Base-by-base conservation (phyloP, 2,113 vertebrate genomes). In the Dipodomys spectabilis region DNA sequence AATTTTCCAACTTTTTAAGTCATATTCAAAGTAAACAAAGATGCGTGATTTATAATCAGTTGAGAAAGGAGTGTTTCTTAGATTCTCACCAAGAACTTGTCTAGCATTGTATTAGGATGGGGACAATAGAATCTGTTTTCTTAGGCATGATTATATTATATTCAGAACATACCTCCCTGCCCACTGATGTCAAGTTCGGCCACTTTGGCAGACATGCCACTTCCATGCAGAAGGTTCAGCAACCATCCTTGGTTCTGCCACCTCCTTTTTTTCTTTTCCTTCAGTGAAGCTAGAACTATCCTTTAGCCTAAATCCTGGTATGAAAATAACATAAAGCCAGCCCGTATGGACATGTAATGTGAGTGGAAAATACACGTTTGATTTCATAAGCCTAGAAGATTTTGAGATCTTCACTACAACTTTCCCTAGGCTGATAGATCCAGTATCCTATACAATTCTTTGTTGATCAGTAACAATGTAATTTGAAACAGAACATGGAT, bases 11-110 rank as follows among this genome's bases (percentile, higher is more conserved):
- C 57, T 80, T 86, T 88, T 57, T 18, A 57, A 94, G n/a, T 65
- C 88, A 86, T 12, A 86, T 5, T 93, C 68, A 69, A 82, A 90
- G n/a, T 49, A 87, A 94, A 74, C 25, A 90, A 89, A 95, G 83
- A 91, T 73, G 0, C 45, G 53, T 45, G n/a, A 10, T 23, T 49
- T 74, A 5, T 62, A 74, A 28, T 86, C 39, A 49, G 8, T 15
- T 28, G n/a, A 83, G 30, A 5, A 35, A 22, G n/a, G 4, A 64
- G 30, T 80, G 44, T 81, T 96, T 78, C 35, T 82, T 82, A 86
- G 49, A 45, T 53, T 79, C 28, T 64, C 69, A 68, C 53, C n/a
- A 67, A 44, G 28, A 78, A 91, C 25, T 60, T 10, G 68, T 91
- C 16, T 45, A 78, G 74, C 75, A 20, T 28, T 39, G 62, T 74